phyloP scores from a whole-genome alignment of 2,888 invertebrate genomes.

The Clostera curtula region DNA sequence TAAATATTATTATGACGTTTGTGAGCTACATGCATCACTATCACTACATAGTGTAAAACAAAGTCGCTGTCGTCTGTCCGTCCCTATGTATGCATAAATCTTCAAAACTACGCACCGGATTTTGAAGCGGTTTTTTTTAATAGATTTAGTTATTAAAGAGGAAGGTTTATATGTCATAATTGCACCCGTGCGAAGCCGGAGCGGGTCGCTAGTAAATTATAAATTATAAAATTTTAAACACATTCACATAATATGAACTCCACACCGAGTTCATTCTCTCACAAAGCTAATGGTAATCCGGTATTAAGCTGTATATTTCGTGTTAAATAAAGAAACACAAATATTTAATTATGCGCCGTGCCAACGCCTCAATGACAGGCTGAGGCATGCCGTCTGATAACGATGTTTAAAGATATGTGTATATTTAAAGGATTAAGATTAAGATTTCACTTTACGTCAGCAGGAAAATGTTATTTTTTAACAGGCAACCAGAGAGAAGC shows the following conservation, averaged over 20 bases:
- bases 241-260: slow-evolving; percentile 6
- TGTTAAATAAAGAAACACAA: slow-evolving; percentile 21
- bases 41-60: no score
- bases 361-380: slow-evolving; percentile 25
- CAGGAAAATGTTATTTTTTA: no score
- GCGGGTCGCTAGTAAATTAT: slow-evolving; percentile 3
- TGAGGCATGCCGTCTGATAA: slow-evolving; percentile 20
- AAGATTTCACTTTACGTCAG: neutral
- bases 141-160: no score
- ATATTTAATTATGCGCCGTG: slow-evolving; percentile 28
- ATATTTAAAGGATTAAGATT: slow-evolving; percentile 16
- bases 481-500: no score
- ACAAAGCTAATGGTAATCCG: slow-evolving; percentile 18
- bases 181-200: no score
- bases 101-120: no score
- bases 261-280: slow-evolving; percentile 16
- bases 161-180: no score
- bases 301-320: slow-evolving; percentile 16
- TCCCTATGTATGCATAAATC: no score
- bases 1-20: no score
- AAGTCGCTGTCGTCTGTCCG: no score
- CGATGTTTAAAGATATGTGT: slow-evolving; percentile 17
- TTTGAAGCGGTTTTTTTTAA: no score
- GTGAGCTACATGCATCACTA: no score
- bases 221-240: slow-evolving; percentile 10